A percentile compares a stretch with the other conserved stretches of the same genome.
These are phyloP conservation scores for Danio aesculapii DNA, from an alignment of 2,797 vertebrate species.

Conservation along the genomic window DNA sequence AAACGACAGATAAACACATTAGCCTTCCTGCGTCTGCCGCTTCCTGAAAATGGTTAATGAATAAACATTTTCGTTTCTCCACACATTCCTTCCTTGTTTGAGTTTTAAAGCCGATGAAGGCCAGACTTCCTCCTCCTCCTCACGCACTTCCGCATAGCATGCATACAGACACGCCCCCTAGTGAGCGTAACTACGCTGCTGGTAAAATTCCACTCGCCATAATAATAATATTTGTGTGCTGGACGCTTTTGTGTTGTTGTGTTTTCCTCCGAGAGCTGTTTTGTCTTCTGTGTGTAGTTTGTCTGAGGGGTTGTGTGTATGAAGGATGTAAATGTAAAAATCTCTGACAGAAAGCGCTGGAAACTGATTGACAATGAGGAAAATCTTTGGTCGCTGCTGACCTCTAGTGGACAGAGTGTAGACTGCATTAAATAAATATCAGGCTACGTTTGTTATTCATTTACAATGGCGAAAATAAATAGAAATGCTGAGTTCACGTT, in stretches of 20 bases:
- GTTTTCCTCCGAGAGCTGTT: neutral
- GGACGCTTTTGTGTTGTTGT: neutral
- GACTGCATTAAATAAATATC: too few relatives aligned
- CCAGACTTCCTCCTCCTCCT: conserved; percentile 13
- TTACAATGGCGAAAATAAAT: too few relatives aligned
- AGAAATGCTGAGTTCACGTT: too few relatives aligned
- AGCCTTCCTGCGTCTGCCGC: neutral
- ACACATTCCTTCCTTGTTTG: conserved; percentile 30
- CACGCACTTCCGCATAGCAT: neutral
- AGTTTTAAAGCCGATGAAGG: conserved; percentile 5
- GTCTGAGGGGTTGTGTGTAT: neutral
- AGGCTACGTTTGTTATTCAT: too few relatives aligned
- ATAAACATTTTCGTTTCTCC: conserved; percentile 1
- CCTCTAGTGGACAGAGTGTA: too few relatives aligned
- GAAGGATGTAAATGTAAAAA: too few relatives aligned
- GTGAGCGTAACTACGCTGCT: neutral
- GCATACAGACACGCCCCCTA: neutral
- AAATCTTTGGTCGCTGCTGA: too few relatives aligned
- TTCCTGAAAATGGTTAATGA: conserved; percentile 37
- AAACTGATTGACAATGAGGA: too few relatives aligned
- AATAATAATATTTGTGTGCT: neutral
- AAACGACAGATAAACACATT: neutral
- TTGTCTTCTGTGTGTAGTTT: neutral
- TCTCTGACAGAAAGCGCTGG: too few relatives aligned
- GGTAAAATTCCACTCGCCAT: conserved; percentile 14